These are phyloP conservation scores for Hemicrepidius hirtus DNA, from an alignment of 2,888 invertebrate species.

Conservation along the genomic window DNA sequence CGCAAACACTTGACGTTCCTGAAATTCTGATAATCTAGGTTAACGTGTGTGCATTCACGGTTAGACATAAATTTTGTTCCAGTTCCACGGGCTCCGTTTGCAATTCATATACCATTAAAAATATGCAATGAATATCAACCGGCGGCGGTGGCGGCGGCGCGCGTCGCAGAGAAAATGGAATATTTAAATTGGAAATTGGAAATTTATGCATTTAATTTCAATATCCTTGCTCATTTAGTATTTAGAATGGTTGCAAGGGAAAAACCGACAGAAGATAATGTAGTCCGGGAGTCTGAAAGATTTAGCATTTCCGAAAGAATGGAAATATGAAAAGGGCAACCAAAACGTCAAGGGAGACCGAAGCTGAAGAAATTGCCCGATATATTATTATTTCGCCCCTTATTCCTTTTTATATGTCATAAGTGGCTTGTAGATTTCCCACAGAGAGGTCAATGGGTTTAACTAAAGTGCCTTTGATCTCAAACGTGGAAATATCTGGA, in stretches of 20 bases:
- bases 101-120: slow-evolving; percentile 21
- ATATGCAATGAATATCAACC: slow-evolving; percentile 22
- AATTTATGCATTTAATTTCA: slow-evolving; percentile 28
- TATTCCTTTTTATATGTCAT: slow-evolving; percentile 17
- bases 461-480: slow-evolving; percentile 17
- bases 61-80: slow-evolving; percentile 14
- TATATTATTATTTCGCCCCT: slow-evolving; percentile 14
- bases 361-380: slow-evolving; percentile 5
- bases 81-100: slow-evolving; percentile 5
- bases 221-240: slow-evolving; percentile 21
- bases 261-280: slow-evolving; percentile 17
- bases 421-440: slow-evolving; percentile 21
- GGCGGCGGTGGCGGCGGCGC: too few species aligned
- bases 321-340: slow-evolving; percentile 13
- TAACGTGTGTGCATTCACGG: slow-evolving; percentile 1
- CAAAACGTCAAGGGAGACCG: slow-evolving; percentile 15
- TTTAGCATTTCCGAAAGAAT: slow-evolving; percentile 17
- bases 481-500: slow-evolving; percentile 4
- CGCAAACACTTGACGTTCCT: neutral
- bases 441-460: slow-evolving; percentile 26
- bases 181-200: slow-evolving; percentile 26
- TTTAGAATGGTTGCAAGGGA: neutral
- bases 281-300: slow-evolving; percentile 7
- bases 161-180: neutral
- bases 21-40: neutral